These are phyloP conservation scores for Trilocha varians DNA, from an alignment of 2,888 invertebrate genomes.

Conservation along the genomic window DNA sequence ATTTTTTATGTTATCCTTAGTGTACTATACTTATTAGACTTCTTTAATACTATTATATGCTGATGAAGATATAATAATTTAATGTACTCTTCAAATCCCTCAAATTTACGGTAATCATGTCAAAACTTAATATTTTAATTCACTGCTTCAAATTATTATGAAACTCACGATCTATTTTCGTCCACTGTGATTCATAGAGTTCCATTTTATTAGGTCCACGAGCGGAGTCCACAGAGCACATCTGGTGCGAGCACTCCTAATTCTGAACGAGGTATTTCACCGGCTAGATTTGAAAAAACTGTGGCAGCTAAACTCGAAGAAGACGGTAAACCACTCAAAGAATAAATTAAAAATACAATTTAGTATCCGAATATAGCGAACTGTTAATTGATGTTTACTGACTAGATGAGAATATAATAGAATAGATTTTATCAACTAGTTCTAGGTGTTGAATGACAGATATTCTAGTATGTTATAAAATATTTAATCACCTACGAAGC, in stretches of 20 bases:
- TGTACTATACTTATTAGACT: too few species aligned
- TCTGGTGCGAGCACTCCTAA: constrained; percentile 61
- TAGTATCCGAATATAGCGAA: too few species aligned
- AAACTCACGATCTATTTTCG: constrained; percentile 10
- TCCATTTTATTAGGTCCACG: constrained; percentile 43
- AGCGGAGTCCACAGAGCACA: constrained; percentile 58
- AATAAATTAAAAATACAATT: neutral
- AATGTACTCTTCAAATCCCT: too few species aligned
- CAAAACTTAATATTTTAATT: neutral
- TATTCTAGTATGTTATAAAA: too few species aligned
- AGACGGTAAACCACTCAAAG: neutral
- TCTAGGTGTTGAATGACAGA: too few species aligned
- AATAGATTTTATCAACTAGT: too few species aligned
- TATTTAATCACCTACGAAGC: too few species aligned
- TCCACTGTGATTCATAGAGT: constrained; percentile 9
- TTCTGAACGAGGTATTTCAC: constrained; percentile 46
- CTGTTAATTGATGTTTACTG: too few species aligned
- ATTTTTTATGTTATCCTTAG: too few species aligned
- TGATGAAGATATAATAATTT: too few species aligned
- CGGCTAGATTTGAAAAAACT: constrained; percentile 21
- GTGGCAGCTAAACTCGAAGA: neutral
- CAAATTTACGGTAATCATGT: neutral
- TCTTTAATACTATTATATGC: too few species aligned
- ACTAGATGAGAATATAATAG: too few species aligned
- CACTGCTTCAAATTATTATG: neutral